phyloP scores from a whole-genome alignment of 2,113 vertebrate species.

The Gymnobelideus leadbeateri region DNA sequence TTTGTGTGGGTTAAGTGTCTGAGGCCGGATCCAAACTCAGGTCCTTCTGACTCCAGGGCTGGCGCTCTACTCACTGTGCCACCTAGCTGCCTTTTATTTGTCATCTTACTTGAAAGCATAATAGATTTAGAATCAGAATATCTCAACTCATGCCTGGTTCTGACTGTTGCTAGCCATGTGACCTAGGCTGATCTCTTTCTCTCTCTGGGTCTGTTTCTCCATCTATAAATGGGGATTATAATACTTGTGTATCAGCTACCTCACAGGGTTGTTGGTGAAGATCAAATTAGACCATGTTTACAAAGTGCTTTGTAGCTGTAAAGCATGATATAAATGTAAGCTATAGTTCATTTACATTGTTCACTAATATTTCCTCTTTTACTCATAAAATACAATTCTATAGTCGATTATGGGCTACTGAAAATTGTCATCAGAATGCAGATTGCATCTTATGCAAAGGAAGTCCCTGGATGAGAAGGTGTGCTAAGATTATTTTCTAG shows the following conservation, averaged over 20 bases:
- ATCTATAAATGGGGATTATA: neutral
- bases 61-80: too few relatives aligned
- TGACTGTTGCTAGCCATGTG: neutral
- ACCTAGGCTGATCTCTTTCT: neutral
- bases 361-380: neutral
- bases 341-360: neutral
- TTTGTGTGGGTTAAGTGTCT: too few relatives aligned
- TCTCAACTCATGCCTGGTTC: neutral
- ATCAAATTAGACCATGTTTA: neutral
- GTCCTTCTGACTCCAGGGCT: too few relatives aligned
- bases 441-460: neutral
- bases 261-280: neutral
- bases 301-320: neutral
- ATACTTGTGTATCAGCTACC: neutral
- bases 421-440: neutral
- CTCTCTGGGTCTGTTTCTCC: too few relatives aligned
- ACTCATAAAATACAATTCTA: neutral
- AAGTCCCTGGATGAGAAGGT: neutral
- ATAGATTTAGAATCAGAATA: neutral
- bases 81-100: too few relatives aligned
- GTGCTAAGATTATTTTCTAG: too few relatives aligned
- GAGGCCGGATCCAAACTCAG: too few relatives aligned
- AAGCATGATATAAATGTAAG: neutral
- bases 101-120: neutral
- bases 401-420: neutral